Evolutionary conservation across 2,888 invertebrate species (phyloP).

Genomic region (Drosophila mulleri): DNA sequence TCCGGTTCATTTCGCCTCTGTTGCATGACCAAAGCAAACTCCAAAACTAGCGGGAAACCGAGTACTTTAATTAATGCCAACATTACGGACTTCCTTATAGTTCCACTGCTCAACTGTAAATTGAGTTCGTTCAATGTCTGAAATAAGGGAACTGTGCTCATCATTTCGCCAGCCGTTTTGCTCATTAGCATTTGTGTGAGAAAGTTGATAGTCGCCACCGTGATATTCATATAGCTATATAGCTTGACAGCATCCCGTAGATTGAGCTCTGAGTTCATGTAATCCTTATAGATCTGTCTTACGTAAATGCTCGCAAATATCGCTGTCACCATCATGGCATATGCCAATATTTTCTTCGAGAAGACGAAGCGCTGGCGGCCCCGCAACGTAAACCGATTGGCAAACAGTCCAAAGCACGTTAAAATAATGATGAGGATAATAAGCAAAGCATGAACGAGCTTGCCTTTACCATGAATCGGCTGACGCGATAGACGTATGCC

Average conservation of each 20-base stretch:
- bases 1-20: conserved; percentile 67
- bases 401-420: conserved; percentile 61
- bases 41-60: conserved; percentile 69
- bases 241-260: conserved; percentile 74
- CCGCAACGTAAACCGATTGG: conserved; percentile 53
- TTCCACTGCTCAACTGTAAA: conserved; percentile 42
- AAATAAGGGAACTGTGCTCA: conserved; percentile 64
- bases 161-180: conserved; percentile 31
- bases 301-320: conserved; percentile 67
- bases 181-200: conserved; percentile 51
- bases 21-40: conserved; percentile 66
- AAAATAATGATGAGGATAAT: conserved; percentile 45
- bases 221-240: conserved; percentile 78
- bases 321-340: conserved; percentile 54
- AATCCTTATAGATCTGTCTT: conserved; percentile 66
- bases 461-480: conserved; percentile 32
- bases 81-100: conserved; percentile 42
- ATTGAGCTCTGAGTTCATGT: conserved; percentile 57
- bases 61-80: conserved; percentile 64
- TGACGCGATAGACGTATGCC: conserved; percentile 38
- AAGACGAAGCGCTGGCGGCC: conserved; percentile 52
- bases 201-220: conserved; percentile 68
- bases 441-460: conserved; percentile 49
- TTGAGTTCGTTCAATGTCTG: conserved; percentile 59
- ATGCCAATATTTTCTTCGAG: conserved; percentile 62